Base-by-base conservation (phyloP, 2,888 invertebrate genomes). In the Oasisia sp. region DNA sequence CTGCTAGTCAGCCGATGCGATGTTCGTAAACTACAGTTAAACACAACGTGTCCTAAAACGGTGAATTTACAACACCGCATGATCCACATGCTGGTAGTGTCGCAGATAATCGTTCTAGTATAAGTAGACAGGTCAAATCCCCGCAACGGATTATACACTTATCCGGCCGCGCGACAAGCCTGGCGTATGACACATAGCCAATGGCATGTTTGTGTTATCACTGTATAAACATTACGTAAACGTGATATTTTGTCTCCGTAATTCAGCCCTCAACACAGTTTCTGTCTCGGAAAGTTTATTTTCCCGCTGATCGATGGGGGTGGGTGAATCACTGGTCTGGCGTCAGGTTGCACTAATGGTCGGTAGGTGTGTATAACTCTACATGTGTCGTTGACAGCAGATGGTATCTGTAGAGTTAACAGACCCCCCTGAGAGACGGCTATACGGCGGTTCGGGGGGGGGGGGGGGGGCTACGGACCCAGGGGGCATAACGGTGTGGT, bases 111-210 rank as follows among this genome's bases (percentile, higher is more conserved):
- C 4, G 7, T 74, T n/a, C 7, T 7, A n/a, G n/a, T n/a, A 74
- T 14, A 74, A 74, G n/a, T n/a, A 74, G 74, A n/a, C 74, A 74
- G 74, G 74, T 74, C n/a, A 74, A 74, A 74, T 74, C 74, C 74
- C 27, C 27, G 74, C 74, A 27, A 74, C 74, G 19, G 74, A 19
- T 19, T 74, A 74, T 74, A 27, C 27, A 74, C 74, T 74, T 74
- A 74, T 74, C 14, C 27, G 2, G 74, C 74, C 3, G 27, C 50
- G 14, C 14, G 27, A 74, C 74, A 7, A 74, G 74, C 5, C 74
- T 74, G 74, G 74, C 27, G 14, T 74, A 74, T 74, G 74, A 74
- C n/a, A n/a, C 27, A 74, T 74, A 27, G 27, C 74, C 74, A 27
- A 74, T 0, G 74, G 74, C 74, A 74, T 74, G 74, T 74, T 74